A percentile compares a stretch with the other conserved stretches of the same genome.
Conservation (phyloP, 2,113 vertebrate genomes). For the Pachypanchax playfairii region DNA sequence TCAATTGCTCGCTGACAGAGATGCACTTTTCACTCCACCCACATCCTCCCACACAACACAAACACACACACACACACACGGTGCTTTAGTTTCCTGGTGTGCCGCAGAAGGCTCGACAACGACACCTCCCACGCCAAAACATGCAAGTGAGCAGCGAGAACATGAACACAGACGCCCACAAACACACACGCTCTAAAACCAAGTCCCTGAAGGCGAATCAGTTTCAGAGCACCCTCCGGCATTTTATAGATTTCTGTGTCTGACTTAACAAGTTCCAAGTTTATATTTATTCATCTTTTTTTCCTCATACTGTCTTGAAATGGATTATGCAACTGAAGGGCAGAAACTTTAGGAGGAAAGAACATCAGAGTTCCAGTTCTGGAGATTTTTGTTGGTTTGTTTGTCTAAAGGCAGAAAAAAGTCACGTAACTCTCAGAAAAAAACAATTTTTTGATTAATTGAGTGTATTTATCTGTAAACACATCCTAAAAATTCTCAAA, state of each 20-base stretch:
- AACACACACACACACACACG: constrained; percentile 30
- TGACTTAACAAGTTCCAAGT: constrained; percentile 1
- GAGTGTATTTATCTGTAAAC: no score
- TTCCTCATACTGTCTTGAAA: neutral
- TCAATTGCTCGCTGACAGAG: constrained; percentile 42
- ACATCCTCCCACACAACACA: constrained; percentile 65
- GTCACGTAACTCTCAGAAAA: no score
- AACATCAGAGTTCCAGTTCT: neutral
- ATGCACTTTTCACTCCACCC: constrained; percentile 66
- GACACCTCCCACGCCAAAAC: constrained; percentile 74
- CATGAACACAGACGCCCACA: constrained; percentile 48
- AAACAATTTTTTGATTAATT: no score
- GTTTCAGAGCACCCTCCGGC: constrained; percentile 34
- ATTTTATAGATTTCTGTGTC: constrained; percentile 16
- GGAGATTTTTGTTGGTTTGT: neutral
- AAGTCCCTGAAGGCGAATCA: constrained; percentile 6
- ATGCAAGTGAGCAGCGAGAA: constrained; percentile 66
- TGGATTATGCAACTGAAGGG: constrained; percentile 3
- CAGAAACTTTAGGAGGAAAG: neutral
- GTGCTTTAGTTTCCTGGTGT: constrained; percentile 44
- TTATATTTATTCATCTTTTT: neutral
- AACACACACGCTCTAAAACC: constrained; percentile 35
- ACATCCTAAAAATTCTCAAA: no score
- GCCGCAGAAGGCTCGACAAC: constrained; percentile 64
- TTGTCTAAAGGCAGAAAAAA: no score